Evolutionary conservation across 2,888 invertebrate genomes (phyloP).

Genomic region (Pandemis corylana): DNA sequence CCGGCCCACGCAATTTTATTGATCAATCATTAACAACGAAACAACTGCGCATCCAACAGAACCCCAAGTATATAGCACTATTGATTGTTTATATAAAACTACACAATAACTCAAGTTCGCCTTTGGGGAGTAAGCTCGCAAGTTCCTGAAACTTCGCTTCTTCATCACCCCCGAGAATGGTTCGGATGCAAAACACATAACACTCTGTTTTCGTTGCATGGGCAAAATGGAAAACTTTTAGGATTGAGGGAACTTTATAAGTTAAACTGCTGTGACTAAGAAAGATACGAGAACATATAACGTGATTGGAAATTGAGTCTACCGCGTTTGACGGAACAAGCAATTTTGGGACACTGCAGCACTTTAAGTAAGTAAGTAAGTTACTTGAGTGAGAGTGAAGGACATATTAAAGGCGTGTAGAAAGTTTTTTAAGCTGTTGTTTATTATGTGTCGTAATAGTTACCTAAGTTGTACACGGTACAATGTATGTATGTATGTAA

Average conservation of each 20-base stretch:
- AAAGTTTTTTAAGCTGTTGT: no score
- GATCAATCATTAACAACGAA: not conserved
- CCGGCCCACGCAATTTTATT: not conserved
- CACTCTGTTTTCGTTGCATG: conserved; percentile 7
- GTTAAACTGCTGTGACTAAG: not conserved
- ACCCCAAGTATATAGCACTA: not conserved
- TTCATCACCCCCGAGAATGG: not conserved
- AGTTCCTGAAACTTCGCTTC: not conserved
- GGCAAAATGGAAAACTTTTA: conserved; percentile 7
- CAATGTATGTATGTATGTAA: no score
- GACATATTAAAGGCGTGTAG: no score
- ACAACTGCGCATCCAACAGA: not conserved
- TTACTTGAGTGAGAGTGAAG: not conserved
- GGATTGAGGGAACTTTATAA: conserved; percentile 4
- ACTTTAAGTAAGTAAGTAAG: not conserved
- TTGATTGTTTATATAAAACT: conserved; percentile 16
- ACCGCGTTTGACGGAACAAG: not conserved
- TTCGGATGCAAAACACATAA: conserved; percentile 1
- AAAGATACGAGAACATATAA: not conserved
- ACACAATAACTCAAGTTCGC: conserved; percentile 11
- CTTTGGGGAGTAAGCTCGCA: not conserved
- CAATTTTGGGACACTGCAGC: not conserved
- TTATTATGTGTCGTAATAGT: no score
- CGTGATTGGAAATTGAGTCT: not conserved
- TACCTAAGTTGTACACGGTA: no score